A percentile compares a stretch with the other conserved stretches of the same genome.
Evolutionary conservation across 2,888 invertebrate species (phyloP).

Genomic region (Sycophila texana): DNA sequence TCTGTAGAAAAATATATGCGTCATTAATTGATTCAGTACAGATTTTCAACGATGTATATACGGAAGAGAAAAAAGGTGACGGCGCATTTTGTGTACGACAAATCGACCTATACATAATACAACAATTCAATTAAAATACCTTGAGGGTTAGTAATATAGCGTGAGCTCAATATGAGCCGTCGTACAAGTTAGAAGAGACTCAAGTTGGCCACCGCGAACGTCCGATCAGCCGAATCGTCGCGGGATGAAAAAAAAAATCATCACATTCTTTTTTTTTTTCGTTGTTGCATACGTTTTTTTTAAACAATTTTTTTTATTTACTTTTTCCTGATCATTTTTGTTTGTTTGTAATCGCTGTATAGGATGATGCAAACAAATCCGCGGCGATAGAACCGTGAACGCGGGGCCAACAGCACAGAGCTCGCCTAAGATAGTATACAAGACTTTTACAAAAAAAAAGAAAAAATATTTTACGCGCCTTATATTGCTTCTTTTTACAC

Average conservation of each 20-base stretch:
- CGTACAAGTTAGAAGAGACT: conserved; percentile 65
- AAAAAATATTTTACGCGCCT: conserved; percentile 50
- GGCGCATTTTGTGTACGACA: conserved; percentile 33
- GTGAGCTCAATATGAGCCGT: conserved; percentile 72
- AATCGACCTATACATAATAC: conserved; percentile 60
- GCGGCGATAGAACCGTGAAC: conserved; percentile 31
- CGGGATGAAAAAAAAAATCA: conserved; percentile 61
- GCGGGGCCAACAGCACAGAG: conserved; percentile 45
- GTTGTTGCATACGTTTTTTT: background rate
- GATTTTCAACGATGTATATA: conserved; percentile 43
- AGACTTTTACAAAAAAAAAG: conserved; percentile 55
- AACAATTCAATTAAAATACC: conserved; percentile 71
- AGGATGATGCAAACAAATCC: conserved; percentile 1
- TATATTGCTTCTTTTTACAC: conserved; percentile 57
- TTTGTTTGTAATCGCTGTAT: background rate
- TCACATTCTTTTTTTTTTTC: conserved; percentile 13
- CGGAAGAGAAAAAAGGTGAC: conserved; percentile 23
- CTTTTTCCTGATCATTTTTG: background rate
- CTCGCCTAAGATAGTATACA: conserved; percentile 55
- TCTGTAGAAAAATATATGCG: conserved; percentile 29
- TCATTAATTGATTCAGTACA: conserved; percentile 10
- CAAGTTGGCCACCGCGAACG: conserved; percentile 63
- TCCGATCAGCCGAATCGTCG: conserved; percentile 60
- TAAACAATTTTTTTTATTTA: background rate
- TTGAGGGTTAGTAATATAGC: conserved; percentile 65